phyloP scores from a whole-genome alignment of 2,113 vertebrate genomes.

The Talpa occidentalis region DNA sequence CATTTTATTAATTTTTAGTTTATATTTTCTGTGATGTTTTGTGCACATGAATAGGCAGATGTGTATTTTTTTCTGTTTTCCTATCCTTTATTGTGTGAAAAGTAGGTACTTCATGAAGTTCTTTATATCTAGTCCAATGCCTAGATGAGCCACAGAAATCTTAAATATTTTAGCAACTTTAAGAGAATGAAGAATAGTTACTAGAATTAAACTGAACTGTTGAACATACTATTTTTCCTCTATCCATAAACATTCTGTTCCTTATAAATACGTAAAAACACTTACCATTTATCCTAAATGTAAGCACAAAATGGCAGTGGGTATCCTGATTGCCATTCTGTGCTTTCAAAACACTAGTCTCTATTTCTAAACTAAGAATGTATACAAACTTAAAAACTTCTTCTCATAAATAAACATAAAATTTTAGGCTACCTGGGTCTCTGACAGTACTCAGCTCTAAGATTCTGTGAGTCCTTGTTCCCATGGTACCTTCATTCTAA shows the following conservation, averaged over 20 bases:
- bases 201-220: conserved; percentile 12
- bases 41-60: neutral
- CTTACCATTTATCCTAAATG: neutral
- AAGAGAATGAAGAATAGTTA: conserved; percentile 5
- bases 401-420: neutral
- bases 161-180: neutral
- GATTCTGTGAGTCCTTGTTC: conserved; percentile 55
- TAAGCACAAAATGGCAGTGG: neutral
- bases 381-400: neutral
- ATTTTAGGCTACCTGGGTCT: neutral
- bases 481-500: conserved; percentile 41
- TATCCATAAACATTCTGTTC: neutral
- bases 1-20: neutral
- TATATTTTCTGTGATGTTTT: neutral
- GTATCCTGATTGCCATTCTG: neutral
- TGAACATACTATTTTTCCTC: neutral
- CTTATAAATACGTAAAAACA: neutral
- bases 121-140: neutral
- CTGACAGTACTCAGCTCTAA: conserved; percentile 23
- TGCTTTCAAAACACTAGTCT: neutral
- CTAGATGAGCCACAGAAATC: conserved; percentile 1
- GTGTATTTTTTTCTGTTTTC: neutral
- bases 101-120: neutral
- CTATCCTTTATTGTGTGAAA: neutral
- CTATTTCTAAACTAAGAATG: neutral